Evolutionary conservation across 2,888 invertebrate species (phyloP).

Genomic region (Mythimna albipuncta): DNA sequence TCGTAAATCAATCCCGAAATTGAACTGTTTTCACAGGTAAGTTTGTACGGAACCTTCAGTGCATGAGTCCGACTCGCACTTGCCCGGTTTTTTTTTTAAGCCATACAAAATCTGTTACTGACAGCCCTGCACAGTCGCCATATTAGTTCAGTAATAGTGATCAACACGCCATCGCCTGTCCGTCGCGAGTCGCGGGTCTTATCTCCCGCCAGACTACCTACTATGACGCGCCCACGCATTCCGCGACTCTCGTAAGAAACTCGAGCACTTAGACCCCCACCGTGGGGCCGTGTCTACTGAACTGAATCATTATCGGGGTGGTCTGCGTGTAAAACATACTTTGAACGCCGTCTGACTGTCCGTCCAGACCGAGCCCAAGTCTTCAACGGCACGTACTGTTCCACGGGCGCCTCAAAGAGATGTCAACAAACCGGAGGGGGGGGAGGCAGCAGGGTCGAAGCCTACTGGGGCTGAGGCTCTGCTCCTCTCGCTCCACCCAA

Average conservation of each 20-base stretch:
- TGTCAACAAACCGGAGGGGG: no score
- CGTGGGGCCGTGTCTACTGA: not conserved
- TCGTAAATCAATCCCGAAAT: no score
- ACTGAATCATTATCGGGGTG: not conserved
- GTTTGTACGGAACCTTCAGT: no score
- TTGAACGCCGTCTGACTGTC: no score
- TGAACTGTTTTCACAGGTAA: no score
- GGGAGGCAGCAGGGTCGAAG: no score
- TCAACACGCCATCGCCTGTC: constrained; percentile 44
- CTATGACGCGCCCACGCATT: constrained; percentile 41
- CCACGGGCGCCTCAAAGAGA: no score
- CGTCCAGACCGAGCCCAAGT: no score
- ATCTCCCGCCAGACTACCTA: constrained; percentile 41
- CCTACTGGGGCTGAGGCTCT: no score
- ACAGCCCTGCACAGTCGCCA: constrained; percentile 45
- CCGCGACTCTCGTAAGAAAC: not conserved
- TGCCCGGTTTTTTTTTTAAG: not conserved
- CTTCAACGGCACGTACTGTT: no score
- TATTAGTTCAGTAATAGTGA: constrained; percentile 47
- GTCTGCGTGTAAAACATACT: not conserved
- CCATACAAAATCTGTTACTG: not conserved
- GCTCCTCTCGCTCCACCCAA: no score
- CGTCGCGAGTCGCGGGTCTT: constrained; percentile 32
- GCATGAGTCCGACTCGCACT: no score
- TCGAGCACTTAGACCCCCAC: not conserved